Conservation (phyloP, 2,888 invertebrate genomes). For the Prenolepis imparis region DNA sequence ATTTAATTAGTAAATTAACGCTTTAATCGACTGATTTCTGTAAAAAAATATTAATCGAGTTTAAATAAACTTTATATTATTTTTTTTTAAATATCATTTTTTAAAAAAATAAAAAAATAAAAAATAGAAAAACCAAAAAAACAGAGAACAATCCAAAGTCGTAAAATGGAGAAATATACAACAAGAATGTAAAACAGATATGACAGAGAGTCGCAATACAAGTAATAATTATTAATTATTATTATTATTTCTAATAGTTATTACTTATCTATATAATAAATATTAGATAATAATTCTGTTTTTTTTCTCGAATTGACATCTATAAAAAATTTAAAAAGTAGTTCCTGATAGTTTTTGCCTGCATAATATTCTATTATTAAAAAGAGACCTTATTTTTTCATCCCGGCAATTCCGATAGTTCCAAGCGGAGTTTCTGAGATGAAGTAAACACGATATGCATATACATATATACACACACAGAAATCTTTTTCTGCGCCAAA, state of each 20-base stretch:
- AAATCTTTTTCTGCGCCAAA: constrained; percentile 33
- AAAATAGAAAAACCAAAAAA: neutral
- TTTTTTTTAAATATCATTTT: too few species aligned
- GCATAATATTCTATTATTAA: constrained; percentile 1
- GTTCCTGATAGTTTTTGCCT: constrained; percentile 3
- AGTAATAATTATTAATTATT: too few species aligned
- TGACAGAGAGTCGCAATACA: neutral
- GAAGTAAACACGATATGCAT: constrained; percentile 39
- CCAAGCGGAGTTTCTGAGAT: constrained; percentile 9
- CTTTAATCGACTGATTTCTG: too few species aligned
- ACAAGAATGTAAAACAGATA: neutral
- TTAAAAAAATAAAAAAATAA: too few species aligned
- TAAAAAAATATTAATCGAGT: too few species aligned
- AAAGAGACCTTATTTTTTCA: constrained; percentile 39
- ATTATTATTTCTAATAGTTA: too few species aligned
- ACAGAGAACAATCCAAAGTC: neutral
- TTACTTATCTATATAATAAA: too few species aligned
- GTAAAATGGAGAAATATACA: neutral
- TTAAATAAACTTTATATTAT: too few species aligned
- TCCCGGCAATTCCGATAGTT: constrained; percentile 31
- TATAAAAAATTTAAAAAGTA: constrained; percentile 17
- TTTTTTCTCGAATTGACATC: neutral
- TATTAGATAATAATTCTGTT: constrained; percentile 16
- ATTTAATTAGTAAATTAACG: too few species aligned
- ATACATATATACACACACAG: neutral